Evolutionary conservation across 2,113 vertebrate species (phyloP), one percentile per base, ranked within the genome.

Genomic region (Psittacula cyanocephala): DNA sequence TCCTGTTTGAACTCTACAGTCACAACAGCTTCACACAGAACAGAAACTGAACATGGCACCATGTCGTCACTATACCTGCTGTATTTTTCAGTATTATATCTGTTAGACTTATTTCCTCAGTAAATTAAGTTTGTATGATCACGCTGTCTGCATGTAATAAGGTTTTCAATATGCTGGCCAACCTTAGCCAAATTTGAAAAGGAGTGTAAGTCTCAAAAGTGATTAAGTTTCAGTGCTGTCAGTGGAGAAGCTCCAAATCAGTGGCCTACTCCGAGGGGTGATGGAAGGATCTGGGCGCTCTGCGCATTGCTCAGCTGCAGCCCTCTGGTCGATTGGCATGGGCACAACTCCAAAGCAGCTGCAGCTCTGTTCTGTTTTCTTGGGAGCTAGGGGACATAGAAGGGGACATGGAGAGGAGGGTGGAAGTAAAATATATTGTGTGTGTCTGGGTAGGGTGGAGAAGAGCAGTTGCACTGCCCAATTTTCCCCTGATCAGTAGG

Each of bases 61-160:
- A 0, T 47, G 28, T 28, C 81, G 19, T 52, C 2, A 3, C 60
- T 55, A 20, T 22, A 41, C 19, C 49, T 41, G 15, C 50, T 93
- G 6, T 41, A 3, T 88, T 79, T 95, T 86, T 69, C 41, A 25
- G 46, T 77, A 46, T 80, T 81, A 44, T 41, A 91, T 85, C 46
- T 94, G n/a, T 94, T 86, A 95, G 37, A 46, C 28, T 86, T 25
- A 20, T 64, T 91, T 95, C 46, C 27, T 68, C 63, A 83, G 53
- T 77, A 94, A 86, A 84, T 52, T 1, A 50, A 52, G 33, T 77
- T 78, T 83, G 12, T 41, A 29, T 5, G 1, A 65, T 91, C 43
- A 28, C 0, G 0, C 35, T 82, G 41, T 47, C 53, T 91, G 16
- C 24, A 3, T 37, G 28, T 62, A 94, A 68, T 49, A 67, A 90